Evolutionary conservation across 2,888 invertebrate species (phyloP).

Genomic region (Clitarchus hookeri): DNA sequence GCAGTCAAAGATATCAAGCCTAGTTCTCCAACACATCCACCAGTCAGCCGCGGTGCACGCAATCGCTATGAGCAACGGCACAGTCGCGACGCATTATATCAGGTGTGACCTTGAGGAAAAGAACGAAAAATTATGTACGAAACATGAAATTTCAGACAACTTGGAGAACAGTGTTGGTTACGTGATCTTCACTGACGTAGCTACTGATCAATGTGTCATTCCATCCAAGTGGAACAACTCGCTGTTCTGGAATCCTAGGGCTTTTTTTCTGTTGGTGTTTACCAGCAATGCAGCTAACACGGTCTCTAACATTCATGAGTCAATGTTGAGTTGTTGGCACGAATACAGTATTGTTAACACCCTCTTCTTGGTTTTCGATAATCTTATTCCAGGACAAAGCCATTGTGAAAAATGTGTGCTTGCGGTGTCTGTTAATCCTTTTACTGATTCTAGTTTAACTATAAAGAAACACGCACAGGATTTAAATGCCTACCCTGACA

Average conservation of each 20-base stretch:
- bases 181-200: not conserved
- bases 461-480: not conserved
- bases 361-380: not conserved
- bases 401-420: not conserved
- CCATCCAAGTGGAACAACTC: not conserved
- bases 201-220: not conserved
- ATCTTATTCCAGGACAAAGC: not conserved
- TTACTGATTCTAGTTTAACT: not conserved
- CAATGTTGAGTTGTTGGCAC: not conserved
- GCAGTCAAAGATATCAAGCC: not conserved
- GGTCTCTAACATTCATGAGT: not conserved
- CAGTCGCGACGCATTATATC: not conserved
- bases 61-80: not conserved
- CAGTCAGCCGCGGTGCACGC: not conserved
- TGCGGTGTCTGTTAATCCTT: not conserved
- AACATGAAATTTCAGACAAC: not conserved
- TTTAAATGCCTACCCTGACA: not conserved
- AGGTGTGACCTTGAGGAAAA: not conserved
- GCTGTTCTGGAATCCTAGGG: not conserved
- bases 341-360: not conserved
- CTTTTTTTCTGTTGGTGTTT: not conserved
- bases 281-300: not conserved
- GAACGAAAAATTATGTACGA: not conserved
- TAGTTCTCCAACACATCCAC: not conserved
- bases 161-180: not conserved